Evolutionary conservation across 1,140 invertebrate genomes (phyloP), one percentile per base, ranked within the genome.

Genomic region (Drosophila jambulina): DNA sequence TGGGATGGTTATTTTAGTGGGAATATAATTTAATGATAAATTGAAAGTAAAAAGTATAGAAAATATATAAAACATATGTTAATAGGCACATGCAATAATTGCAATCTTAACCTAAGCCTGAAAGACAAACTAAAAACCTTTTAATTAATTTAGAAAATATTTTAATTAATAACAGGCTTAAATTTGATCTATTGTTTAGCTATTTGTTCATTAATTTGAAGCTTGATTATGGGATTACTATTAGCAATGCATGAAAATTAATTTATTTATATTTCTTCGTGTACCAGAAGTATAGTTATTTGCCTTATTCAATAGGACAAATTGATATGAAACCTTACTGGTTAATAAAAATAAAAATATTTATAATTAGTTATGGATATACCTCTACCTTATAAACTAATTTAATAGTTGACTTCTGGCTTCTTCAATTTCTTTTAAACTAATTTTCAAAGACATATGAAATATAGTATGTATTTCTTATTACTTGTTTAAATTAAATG

Each of bases 231-330:
- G 17, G 7, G 2, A 13, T 51, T 13, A 12, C 3, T 19, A 49
- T 13, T 0, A 1, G 2, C 13, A n/a, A 19, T 13, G 17, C 9
- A 49, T 19, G 2, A 6, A 3, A 13, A 7, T 13, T 13, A 13
- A 0, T 3, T 53, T 8, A 53, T 1, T 25, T 25, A 15, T 27
- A 27, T n/a, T 29, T 49, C 0, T 27, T 1, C 12, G 29, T 13
- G 0, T 6, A 7, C 5, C 0, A 2, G 0, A 12, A 27, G 4
- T 0, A 10, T 43, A 23, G 13, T 15, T n/a, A 27, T 27, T 27
- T 49, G 12, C 3, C 15, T 25, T 46, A 9, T 8, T 49, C 29
- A 13, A 19, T 6, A 10, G 10, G 4, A 4, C 3, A 9, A 17
- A 17, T 8, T 17, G 3, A 9, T 17, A 25, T 25, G n/a, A 48